phyloP scores from a whole-genome alignment of 2,113 vertebrate genomes.

The Origma solitaria region DNA sequence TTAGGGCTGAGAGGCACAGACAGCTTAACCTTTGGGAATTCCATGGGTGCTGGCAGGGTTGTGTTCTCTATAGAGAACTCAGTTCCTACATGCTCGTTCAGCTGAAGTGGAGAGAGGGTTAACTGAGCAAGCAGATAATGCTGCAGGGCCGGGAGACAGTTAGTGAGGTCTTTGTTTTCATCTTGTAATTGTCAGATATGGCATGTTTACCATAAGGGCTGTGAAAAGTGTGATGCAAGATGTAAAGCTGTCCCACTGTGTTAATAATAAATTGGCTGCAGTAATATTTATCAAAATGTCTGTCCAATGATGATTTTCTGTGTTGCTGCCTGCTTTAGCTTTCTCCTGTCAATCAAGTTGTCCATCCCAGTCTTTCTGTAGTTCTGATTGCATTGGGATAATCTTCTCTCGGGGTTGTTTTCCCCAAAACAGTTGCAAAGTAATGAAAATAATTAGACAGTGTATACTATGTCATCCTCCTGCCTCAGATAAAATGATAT shows the following conservation, averaged over 20 bases:
- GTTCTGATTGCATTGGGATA: background rate
- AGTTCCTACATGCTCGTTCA: accelerated
- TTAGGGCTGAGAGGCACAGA: background rate
- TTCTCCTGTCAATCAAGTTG: conserved; percentile 41
- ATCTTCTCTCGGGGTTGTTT: background rate
- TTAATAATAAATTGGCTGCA: conserved; percentile 54
- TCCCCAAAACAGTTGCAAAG: conserved; percentile 14
- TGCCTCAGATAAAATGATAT: background rate
- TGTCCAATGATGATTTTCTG: conserved; percentile 41
- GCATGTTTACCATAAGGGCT: conserved; percentile 62
- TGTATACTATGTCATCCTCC: background rate
- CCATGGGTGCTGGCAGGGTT: accelerated
- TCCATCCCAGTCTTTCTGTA: background rate
- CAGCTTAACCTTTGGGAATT: background rate
- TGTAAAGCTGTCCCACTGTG: conserved; percentile 58
- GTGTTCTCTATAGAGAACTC: accelerated
- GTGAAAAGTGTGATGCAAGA: conserved; percentile 54
- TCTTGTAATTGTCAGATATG: conserved; percentile 55
- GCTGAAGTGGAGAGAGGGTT: conserved; percentile 20
- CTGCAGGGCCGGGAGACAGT: conserved; percentile 27
- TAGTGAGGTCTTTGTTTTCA: conserved; percentile 59
- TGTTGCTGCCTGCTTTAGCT: background rate
- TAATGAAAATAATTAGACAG: conserved; percentile 21
- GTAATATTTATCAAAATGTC: conserved; percentile 49
- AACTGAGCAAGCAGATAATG: background rate